Percentiles rank a stretch among this genome's conserved stretches.
Conservation (phyloP, 1,140 invertebrate genomes). For the Aphaenogaster floridana region DNA sequence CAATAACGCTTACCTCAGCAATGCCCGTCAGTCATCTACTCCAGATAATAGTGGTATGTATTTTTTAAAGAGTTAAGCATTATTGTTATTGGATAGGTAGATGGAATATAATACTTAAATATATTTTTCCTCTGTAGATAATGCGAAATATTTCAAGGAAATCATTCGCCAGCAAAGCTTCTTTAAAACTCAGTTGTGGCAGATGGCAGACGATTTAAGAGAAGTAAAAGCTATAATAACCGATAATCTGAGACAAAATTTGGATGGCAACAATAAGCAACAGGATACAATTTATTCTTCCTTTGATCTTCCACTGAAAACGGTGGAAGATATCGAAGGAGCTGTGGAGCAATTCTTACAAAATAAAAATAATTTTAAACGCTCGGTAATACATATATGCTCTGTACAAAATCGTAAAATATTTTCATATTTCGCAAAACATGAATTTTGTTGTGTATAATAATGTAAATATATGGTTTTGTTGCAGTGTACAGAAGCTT, state of each 20-base stretch:
- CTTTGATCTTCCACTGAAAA: not conserved
- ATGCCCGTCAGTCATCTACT: no score
- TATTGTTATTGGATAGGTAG: no score
- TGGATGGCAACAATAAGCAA: not conserved
- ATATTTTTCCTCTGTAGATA: no score
- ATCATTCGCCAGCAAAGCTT: no score
- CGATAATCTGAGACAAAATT: not conserved
- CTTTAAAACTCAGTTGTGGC: no score
- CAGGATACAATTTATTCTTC: not conserved
- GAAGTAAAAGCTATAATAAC: not conserved
- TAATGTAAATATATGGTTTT: not conserved
- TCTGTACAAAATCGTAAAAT: not conserved
- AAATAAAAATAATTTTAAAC: not conserved
- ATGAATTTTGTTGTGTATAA: not conserved
- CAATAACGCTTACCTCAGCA: no score
- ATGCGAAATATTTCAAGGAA: no score
- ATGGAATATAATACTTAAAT: no score
- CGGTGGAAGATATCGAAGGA: not conserved
- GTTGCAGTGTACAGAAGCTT: not conserved
- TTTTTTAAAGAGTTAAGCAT: no score
- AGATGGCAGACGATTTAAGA: not conserved
- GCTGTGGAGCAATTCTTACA: not conserved
- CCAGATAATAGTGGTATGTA: no score
- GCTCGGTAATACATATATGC: slow-evolving; percentile 3
- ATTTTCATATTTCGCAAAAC: not conserved